Base-by-base conservation (phyloP, 2,888 invertebrate genomes). In the Clusia tigrina region DNA sequence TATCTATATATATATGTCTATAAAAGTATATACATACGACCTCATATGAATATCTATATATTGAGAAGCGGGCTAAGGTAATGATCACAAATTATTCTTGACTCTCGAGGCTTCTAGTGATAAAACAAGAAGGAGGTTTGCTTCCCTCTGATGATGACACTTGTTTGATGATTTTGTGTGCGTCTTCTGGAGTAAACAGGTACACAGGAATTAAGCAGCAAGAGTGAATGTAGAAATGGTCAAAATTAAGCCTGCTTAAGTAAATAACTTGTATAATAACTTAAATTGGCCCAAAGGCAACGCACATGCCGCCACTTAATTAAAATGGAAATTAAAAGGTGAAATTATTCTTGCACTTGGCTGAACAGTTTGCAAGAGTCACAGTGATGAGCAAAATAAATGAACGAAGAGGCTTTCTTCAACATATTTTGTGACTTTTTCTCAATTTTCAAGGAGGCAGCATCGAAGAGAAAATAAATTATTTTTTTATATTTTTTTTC, bases 111-210 rank as follows among this genome's bases (percentile, higher is more conserved):
- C 6, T n/a, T 42, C 42, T 17, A n/a, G n/a, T n/a, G 26, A 25
- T 15, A 53, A 3, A 25, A 25, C 24, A n/a, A 53, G 12, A 23
- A 54, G 26, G 15, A 46, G 15, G 5, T 46, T 17, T 51, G 6
- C n/a, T n/a, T n/a, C n/a, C n/a, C n/a, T n/a, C n/a, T n/a, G n/a
- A n/a, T n/a, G 69, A 77, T 76, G 74, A 75, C 74, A 75, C 76
- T 77, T 75, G 77, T 72, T 76, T 75, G 74, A 75, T 74, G 71
- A 77, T 71, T 71, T n/a, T 23, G 42, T 37, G 9, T 22, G 48
- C 15, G 20, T 48, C 22, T 15, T 42, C 3, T 10, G 42, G 2
- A 42, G 9, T 3, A n/a, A 42, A 42, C 3, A 20, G 18, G 6
- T 48, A 48, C 48, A 20, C 20, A 18, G 32, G 32, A 32, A 32